Evolutionary conservation across 2,113 vertebrate genomes (phyloP).

Genomic region (Cyprinodon brontotheroides): DNA sequence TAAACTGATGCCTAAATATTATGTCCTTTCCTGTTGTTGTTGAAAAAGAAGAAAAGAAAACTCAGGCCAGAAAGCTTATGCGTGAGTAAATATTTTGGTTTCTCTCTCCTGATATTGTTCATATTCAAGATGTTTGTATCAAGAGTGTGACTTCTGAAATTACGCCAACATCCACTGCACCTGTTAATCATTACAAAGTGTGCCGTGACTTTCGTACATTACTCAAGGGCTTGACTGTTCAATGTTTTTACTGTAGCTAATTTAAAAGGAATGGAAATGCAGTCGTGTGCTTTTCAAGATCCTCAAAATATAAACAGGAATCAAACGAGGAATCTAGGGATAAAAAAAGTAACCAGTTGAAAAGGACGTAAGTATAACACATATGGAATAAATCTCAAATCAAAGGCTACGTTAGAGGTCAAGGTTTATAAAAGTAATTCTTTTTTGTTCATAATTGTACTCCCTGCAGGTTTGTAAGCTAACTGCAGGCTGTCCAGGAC

Average conservation of each 20-base stretch:
- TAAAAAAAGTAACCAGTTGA: neutral
- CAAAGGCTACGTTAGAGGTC: neutral
- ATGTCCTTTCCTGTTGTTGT: slow-evolving; percentile 1
- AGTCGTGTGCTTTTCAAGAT: slow-evolving; percentile 27
- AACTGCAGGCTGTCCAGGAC: too few relatives aligned
- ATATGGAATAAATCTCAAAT: neutral
- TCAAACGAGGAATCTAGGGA: slow-evolving; percentile 15
- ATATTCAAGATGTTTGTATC: slow-evolving; percentile 2
- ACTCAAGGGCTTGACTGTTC: slow-evolving; percentile 29
- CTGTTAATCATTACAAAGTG: slow-evolving; percentile 43
- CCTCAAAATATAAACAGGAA: slow-evolving; percentile 40
- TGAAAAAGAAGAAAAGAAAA: slow-evolving; percentile 15
- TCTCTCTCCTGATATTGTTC: slow-evolving; percentile 8
- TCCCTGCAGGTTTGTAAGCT: neutral
- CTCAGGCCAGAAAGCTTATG: slow-evolving; percentile 7
- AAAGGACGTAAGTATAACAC: slow-evolving; percentile 18
- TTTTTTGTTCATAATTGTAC: neutral
- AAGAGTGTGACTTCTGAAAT: slow-evolving; percentile 26
- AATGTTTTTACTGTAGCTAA: slow-evolving; percentile 37
- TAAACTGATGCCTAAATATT: slow-evolving; percentile 16
- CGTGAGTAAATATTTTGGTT: slow-evolving; percentile 5
- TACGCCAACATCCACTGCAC: slow-evolving; percentile 30
- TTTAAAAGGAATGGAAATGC: slow-evolving; percentile 36
- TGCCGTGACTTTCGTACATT: slow-evolving; percentile 40
- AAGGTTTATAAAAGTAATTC: neutral